Conservation (phyloP, 2,888 invertebrate species). For the Scrobipalpa atriplicella region DNA sequence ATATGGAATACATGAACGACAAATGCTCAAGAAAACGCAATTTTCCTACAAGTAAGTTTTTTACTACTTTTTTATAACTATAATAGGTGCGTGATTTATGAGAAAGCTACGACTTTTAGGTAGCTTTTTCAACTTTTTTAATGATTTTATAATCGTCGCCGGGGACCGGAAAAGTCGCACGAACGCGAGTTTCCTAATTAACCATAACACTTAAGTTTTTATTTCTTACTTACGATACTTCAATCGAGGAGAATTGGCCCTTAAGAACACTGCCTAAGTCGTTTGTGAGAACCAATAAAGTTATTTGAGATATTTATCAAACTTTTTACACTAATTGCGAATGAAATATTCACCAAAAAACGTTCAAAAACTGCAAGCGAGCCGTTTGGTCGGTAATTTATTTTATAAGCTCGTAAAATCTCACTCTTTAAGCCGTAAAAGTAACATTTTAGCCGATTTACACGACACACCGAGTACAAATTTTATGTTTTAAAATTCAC, state of each 20-base stretch:
- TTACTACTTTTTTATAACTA: conserved; percentile 53
- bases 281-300: conserved; percentile 46
- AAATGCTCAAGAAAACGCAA: conserved; percentile 10
- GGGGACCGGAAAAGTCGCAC: conserved; percentile 37
- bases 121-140: conserved; percentile 49
- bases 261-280: neutral
- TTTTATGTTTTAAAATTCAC: conserved; percentile 63
- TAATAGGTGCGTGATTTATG: conserved; percentile 62
- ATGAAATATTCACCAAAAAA: conserved; percentile 70
- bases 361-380: conserved; percentile 66
- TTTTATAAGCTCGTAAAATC: conserved; percentile 79
- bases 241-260: conserved; percentile 1
- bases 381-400: conserved; percentile 70
- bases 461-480: conserved; percentile 17
- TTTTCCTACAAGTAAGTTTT: conserved; percentile 38
- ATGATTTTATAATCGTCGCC: conserved; percentile 57
- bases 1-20: neutral
- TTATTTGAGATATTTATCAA: conserved; percentile 51
- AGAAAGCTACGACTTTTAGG: conserved; percentile 48
- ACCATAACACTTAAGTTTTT: conserved; percentile 43
- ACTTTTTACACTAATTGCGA: conserved; percentile 63
- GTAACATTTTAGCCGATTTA: conserved; percentile 67
- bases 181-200: conserved; percentile 31
- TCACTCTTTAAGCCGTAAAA: conserved; percentile 78
- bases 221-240: conserved; percentile 30